Percentiles rank a stretch among this genome's conserved stretches.
Conservation (phyloP, 2,113 vertebrate genomes). For the Elephas maximus region DNA sequence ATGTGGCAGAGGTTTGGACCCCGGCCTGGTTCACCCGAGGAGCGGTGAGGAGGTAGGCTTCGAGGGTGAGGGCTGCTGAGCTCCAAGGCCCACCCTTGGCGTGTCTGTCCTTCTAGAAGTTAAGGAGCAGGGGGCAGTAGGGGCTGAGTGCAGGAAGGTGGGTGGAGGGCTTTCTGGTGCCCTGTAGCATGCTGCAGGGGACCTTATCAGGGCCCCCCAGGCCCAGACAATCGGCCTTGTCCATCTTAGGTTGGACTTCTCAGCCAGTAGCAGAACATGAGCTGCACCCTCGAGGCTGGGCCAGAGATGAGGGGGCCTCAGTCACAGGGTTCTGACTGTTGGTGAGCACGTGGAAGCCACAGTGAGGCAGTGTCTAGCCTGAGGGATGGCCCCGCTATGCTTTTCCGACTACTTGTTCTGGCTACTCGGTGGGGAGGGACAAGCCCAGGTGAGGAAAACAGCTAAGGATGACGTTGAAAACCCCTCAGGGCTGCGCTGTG, state of each 20-base stretch:
- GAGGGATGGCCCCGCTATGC: background rate
- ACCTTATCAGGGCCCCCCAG: conserved; percentile 28
- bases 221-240: background rate
- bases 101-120: background rate
- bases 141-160: background rate
- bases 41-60: too few relatives aligned
- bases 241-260: conserved; percentile 10
- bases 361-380: background rate
- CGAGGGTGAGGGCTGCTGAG: background rate
- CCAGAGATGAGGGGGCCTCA: conserved; percentile 55
- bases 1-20: background rate
- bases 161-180: rapidly evolving
- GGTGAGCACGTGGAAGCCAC: background rate
- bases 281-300: background rate
- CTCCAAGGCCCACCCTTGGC: background rate
- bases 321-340: conserved; percentile 57
- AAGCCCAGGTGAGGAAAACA: background rate
- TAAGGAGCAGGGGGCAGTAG: rapidly evolving
- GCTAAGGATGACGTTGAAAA: background rate
- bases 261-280: background rate
- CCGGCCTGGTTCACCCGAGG: background rate
- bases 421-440: too few relatives aligned
- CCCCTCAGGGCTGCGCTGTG: too few relatives aligned
- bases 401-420: background rate
- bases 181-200: rapidly evolving